Percentiles rank a stretch among this genome's conserved stretches.
Conservation (phyloP, 2,797 vertebrate genomes). For the Thripadectes ignobilis region DNA sequence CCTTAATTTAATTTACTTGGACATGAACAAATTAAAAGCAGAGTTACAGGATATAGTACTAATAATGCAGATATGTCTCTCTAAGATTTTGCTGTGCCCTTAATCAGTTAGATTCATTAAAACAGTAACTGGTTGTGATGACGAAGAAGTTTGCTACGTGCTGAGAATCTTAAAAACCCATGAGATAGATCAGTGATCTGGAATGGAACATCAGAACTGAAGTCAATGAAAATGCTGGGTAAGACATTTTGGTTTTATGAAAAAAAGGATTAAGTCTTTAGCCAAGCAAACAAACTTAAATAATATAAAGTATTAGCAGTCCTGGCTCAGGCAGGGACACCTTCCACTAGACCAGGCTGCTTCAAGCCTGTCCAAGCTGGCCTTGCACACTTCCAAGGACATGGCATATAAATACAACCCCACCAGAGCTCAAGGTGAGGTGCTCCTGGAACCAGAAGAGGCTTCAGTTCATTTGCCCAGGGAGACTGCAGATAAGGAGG, state of each 20-base stretch:
- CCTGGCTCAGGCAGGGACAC: too few relatives aligned
- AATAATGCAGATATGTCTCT: background rate
- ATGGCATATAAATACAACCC: background rate
- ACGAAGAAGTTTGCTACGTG: background rate
- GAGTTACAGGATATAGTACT: background rate
- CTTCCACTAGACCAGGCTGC: background rate
- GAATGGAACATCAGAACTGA: background rate
- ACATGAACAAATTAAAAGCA: background rate
- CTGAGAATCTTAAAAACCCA: background rate
- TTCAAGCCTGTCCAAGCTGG: background rate
- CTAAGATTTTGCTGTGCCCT: background rate
- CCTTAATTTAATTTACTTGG: background rate
- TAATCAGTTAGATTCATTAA: background rate
- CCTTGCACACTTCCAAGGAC: background rate
- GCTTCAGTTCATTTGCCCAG: background rate
- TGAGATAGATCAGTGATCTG: background rate
- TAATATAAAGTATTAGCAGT: background rate
- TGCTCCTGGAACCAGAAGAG: background rate
- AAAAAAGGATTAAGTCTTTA: background rate
- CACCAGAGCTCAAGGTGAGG: background rate
- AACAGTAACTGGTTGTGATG: background rate
- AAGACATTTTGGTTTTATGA: background rate
- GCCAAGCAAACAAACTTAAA: background rate
- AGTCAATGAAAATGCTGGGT: background rate
- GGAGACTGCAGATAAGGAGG: background rate